Conservation (phyloP, 2,113 vertebrate genomes). For the Channa argus region DNA sequence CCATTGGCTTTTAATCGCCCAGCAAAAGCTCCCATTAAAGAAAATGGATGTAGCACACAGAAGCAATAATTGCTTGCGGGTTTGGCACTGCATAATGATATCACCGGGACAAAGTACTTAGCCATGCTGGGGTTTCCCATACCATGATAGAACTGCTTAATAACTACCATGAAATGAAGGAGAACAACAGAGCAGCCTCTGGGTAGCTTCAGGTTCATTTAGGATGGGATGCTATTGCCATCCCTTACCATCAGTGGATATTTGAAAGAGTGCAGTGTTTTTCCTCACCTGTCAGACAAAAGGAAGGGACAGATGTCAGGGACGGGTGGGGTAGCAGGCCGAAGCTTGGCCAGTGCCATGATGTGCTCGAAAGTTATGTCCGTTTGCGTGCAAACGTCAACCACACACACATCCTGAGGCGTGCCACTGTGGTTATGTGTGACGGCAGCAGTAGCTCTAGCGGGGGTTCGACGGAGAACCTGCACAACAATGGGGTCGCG, state of each 20-base stretch:
- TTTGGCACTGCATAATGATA: slow-evolving; percentile 69
- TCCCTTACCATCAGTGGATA: not conserved
- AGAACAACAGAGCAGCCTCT: slow-evolving; percentile 12
- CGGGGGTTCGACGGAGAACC: slow-evolving; percentile 87
- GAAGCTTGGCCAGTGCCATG: slow-evolving; percentile 93
- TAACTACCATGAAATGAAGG: slow-evolving; percentile 39
- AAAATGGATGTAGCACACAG: slow-evolving; percentile 73
- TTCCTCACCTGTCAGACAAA: slow-evolving; percentile 92
- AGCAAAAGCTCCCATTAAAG: slow-evolving; percentile 77
- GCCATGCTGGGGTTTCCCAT: slow-evolving; percentile 41
- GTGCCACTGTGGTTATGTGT: slow-evolving; percentile 52
- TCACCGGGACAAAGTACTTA: slow-evolving; percentile 44
- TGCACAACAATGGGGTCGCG: slow-evolving; percentile 96
- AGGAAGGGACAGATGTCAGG: slow-evolving; percentile 96
- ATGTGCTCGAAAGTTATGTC: slow-evolving; percentile 98
- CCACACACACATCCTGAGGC: slow-evolving; percentile 83
- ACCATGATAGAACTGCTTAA: slow-evolving; percentile 34
- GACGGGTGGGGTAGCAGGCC: slow-evolving; percentile 91
- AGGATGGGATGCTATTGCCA: not conserved
- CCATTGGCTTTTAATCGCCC: slow-evolving; percentile 79
- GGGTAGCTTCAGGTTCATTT: slow-evolving; percentile 5
- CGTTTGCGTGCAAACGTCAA: slow-evolving; percentile 93
- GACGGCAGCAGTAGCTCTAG: slow-evolving; percentile 42
- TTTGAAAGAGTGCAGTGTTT: not conserved
- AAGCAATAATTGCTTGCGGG: slow-evolving; percentile 71